These are phyloP conservation scores for Lophotis ruficrista DNA, from an alignment of 2,113 vertebrate species.

Conservation along the genomic window DNA sequence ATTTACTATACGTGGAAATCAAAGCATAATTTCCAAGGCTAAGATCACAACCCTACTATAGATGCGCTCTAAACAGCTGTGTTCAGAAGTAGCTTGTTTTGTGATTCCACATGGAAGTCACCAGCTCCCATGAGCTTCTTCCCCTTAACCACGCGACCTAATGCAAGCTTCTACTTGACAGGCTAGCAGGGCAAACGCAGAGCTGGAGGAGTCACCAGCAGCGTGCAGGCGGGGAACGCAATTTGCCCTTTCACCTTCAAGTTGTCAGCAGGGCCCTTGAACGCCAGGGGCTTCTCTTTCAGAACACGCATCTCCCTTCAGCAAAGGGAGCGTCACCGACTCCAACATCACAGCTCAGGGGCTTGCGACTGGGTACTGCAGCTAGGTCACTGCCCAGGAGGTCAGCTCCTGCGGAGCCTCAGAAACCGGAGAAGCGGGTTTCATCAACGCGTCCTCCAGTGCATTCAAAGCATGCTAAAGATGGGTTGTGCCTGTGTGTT, in stretches of 20 bases:
- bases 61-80: not conserved
- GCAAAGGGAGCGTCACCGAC: not conserved
- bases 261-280: not conserved
- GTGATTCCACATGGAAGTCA: not conserved
- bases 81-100: not conserved
- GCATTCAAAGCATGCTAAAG: not conserved
- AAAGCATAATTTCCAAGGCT: not conserved
- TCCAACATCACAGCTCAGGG: not conserved
- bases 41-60: not conserved
- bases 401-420: not conserved
- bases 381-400: not conserved
- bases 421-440: not conserved
- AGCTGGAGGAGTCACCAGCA: not conserved
- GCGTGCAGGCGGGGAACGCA: not conserved
- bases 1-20: not conserved
- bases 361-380: accelerated
- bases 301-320: not conserved
- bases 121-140: not conserved
- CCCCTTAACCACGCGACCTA: not conserved
- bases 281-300: not conserved
- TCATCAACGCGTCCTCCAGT: accelerated
- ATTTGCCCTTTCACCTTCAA: not conserved
- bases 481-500: not conserved
- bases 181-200: accelerated
- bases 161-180: not conserved